phyloP scores from a whole-genome alignment of 2,113 vertebrate species.

The Gila orcuttii region DNA sequence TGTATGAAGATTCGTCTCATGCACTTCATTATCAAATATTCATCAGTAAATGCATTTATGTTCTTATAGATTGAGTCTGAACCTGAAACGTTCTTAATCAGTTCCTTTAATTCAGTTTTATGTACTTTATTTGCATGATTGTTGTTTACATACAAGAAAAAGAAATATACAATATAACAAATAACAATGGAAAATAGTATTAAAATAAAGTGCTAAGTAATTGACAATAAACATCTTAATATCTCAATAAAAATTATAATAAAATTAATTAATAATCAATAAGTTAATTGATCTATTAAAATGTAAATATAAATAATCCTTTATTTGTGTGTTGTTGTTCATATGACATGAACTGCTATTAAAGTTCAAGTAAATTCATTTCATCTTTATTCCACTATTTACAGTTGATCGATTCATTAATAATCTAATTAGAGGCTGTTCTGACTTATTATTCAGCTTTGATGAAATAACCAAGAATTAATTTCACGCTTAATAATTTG shows the following conservation, averaged over 20 bases:
- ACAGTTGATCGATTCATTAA: not conserved
- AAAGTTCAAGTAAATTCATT: too few relatives aligned
- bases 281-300: too few relatives aligned
- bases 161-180: not conserved
- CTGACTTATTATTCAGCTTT: not conserved
- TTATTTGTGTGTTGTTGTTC: too few relatives aligned
- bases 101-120: not conserved
- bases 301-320: too few relatives aligned
- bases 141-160: not conserved
- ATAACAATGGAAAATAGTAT: not conserved
- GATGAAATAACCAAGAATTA: not conserved
- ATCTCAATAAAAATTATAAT: too few relatives aligned
- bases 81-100: not conserved
- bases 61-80: not conserved
- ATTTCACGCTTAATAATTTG: not conserved
- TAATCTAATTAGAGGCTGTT: not conserved
- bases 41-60: too few relatives aligned
- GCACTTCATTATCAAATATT: not conserved
- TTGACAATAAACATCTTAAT: too few relatives aligned
- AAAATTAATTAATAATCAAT: too few relatives aligned
- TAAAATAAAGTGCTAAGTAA: too few relatives aligned
- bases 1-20: too few relatives aligned
- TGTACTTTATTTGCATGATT: not conserved
- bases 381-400: too few relatives aligned
- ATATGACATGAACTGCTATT: too few relatives aligned